These are phyloP conservation scores for Carettochelys insculpta DNA, from an alignment of 2,113 vertebrate species.

Conservation along the genomic window DNA sequence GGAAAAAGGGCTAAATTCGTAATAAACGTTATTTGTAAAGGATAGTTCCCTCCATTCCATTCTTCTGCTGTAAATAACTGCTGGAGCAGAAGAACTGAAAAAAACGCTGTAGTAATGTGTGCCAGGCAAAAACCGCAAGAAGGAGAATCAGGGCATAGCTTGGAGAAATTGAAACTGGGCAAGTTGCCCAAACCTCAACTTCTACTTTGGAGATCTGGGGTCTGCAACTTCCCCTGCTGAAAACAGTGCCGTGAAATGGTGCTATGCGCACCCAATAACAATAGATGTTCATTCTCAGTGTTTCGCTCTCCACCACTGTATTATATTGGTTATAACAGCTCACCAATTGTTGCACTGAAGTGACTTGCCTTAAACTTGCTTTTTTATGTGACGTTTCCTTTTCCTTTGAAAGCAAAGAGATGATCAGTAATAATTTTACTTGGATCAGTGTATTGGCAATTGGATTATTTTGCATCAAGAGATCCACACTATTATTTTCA, in stretches of 20 bases:
- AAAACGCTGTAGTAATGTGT: neutral
- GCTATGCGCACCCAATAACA: neutral
- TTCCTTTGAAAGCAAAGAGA: neutral
- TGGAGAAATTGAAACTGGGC: neutral
- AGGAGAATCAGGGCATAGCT: fast-evolving
- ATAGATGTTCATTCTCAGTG: neutral
- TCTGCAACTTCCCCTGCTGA: neutral
- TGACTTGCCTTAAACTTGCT: neutral
- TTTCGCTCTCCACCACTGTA: slow-evolving; percentile 22
- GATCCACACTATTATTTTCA: neutral
- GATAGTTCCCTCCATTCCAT: neutral
- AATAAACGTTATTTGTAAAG: neutral
- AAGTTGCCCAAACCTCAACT: neutral
- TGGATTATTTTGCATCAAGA: neutral
- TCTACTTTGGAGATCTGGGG: neutral
- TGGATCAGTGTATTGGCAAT: neutral
- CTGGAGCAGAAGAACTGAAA: neutral
- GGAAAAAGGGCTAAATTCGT: neutral
- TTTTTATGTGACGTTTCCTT: neutral
- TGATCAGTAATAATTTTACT: neutral
- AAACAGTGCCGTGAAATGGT: no score
- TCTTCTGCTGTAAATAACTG: neutral
- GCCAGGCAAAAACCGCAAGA: neutral
- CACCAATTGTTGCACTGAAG: neutral
- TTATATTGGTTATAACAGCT: fast-evolving